Percentiles rank a stretch among this genome's conserved stretches.
Evolutionary conservation across 2,113 vertebrate genomes (phyloP).

Genomic region (Synchiropus splendidus): DNA sequence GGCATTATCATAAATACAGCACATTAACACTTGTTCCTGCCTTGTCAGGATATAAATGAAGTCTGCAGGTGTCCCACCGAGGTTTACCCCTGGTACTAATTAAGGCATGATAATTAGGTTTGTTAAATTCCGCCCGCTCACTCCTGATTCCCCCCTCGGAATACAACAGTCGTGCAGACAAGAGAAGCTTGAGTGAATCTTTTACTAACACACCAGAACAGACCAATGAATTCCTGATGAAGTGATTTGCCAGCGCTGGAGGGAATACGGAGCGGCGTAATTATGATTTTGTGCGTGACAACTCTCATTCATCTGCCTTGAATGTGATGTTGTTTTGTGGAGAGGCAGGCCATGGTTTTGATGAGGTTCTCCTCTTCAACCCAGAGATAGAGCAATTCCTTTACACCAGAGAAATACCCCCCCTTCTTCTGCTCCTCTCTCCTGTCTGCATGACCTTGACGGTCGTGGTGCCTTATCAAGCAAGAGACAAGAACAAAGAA

Average conservation of each 20-base stretch:
- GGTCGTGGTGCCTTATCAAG: constrained; percentile 61
- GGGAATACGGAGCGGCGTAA: constrained; percentile 60
- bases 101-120: constrained; percentile 99
- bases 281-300: constrained; percentile 65
- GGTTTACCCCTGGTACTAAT: constrained; percentile 99
- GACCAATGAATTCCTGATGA: constrained; percentile 54
- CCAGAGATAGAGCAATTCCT: constrained; percentile 55
- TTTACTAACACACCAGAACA: constrained; percentile 41
- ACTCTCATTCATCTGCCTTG: constrained; percentile 68
- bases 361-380: constrained; percentile 64
- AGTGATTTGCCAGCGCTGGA: constrained; percentile 44
- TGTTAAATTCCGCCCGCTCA: constrained; percentile 99
- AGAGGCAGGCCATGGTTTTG: constrained; percentile 62
- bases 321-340: constrained; percentile 53
- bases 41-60: constrained; percentile 99
- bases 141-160: constrained; percentile 82
- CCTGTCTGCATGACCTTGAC: constrained; percentile 61
- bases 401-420: constrained; percentile 56
- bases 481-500: constrained; percentile 64
- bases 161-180: constrained; percentile 68
- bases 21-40: constrained; percentile 99
- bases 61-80: constrained; percentile 98
- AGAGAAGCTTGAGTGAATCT: constrained; percentile 55
- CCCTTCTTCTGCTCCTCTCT: constrained; percentile 32
- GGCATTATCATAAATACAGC: constrained; percentile 99